These are phyloP conservation scores for Drosophila maculinotata DNA, from an alignment of 2,888 invertebrate genomes.

Conservation along the genomic window DNA sequence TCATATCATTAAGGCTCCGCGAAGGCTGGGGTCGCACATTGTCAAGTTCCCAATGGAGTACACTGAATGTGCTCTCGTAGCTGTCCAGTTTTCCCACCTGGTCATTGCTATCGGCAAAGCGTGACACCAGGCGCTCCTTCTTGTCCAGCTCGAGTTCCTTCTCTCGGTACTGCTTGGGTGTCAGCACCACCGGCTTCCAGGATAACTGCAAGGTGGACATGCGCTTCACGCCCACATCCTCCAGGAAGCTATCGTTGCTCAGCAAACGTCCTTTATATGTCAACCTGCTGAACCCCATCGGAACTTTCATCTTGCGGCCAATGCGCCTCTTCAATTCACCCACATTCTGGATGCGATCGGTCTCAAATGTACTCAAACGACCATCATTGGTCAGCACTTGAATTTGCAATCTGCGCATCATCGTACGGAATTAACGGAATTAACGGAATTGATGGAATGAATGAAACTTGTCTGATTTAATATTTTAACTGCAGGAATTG, in stretches of 20 bases:
- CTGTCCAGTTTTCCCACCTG: conserved; percentile 17
- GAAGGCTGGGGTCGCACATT: conserved; percentile 8
- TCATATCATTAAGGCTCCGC: too few relatives aligned
- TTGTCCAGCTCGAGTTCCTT: conserved; percentile 51
- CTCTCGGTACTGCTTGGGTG: conserved; percentile 51
- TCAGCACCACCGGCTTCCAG: conserved; percentile 51
- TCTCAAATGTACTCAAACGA: conserved; percentile 50
- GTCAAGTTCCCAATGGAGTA: not conserved
- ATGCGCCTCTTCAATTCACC: conserved; percentile 54
- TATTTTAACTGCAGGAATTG: too few relatives aligned
- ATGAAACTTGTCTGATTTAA: too few relatives aligned
- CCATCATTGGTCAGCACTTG: conserved; percentile 65
- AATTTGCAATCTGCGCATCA: conserved; percentile 60
- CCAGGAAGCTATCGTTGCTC: conserved; percentile 47
- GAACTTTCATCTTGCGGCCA: conserved; percentile 54
- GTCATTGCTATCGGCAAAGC: too few relatives aligned
- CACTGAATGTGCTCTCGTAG: not conserved
- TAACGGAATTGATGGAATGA: too few relatives aligned
- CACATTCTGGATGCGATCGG: conserved; percentile 56
- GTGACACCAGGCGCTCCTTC: too few relatives aligned
- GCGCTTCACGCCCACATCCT: conserved; percentile 53
- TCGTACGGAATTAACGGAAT: too few relatives aligned
- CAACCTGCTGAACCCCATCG: conserved; percentile 65
- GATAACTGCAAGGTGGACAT: conserved; percentile 57
- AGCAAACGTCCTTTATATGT: conserved; percentile 57